Evolutionary conservation across 1,140 invertebrate species (phyloP), one percentile per base, ranked within the genome.

Genomic region (Cardiocondyla obscurior): DNA sequence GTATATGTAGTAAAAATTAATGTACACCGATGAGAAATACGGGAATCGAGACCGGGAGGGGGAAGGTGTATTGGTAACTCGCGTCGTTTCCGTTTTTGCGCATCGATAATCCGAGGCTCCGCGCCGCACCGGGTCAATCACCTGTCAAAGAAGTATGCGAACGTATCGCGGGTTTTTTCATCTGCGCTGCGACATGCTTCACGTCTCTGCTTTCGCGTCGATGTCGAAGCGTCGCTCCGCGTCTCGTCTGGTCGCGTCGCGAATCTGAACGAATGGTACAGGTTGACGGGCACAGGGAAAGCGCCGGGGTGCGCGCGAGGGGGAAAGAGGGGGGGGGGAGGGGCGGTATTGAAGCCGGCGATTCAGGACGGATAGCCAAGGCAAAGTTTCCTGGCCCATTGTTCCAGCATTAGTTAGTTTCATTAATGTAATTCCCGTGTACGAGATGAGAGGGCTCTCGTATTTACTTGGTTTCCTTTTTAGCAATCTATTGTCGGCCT

Each of bases 391-490:
- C 28, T 81, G 51, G 33, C 22, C 74, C 60, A 88, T 90, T 90
- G 89, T 90, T 90, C 70, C 83, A 77, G 84, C 64, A 89, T 89
- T 88, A 87, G 73, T 85, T 83, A 89, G 84, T 90, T 91, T 89
- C 87, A 91, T 91, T 91, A 92, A 90, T 90, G 88, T 89, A 89
- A 92, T 90, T 90, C 86, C 65, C 86, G 42, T 90, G 84, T 88
- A 85, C 55, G 84, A 85, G 84, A 89, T 81, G 82, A 83, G 87
- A 72, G 88, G 64, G 49, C 83, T 58, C 83, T 74, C 85, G 88
- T 90, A 91, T 91, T 92, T 91, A 90, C 86, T 91, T 87, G 89
- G 82, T 88, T 91, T 91, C 86, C 85, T 90, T 90, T 90, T 90
- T 89, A 85, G 62, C 82, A 87, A 91, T 90, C 89, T 88, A 91